These are phyloP conservation scores for Aythya baeri DNA, from an alignment of 2,113 vertebrate species.

Conservation along the genomic window DNA sequence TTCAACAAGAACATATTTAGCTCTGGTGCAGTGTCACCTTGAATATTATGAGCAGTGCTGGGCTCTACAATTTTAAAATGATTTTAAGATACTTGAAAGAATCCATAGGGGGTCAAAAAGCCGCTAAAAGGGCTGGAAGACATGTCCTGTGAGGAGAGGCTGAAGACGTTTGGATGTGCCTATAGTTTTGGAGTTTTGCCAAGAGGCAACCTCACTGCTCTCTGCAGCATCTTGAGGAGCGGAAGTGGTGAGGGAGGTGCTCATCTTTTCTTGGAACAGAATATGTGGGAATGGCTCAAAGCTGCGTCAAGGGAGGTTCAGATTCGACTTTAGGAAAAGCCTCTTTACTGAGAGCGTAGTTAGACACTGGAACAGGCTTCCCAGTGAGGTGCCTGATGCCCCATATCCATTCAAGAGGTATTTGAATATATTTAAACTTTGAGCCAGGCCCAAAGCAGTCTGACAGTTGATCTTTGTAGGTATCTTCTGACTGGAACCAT, in stretches of 20 bases:
- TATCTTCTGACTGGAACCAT: neutral
- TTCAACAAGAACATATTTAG: neutral
- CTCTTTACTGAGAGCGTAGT: neutral
- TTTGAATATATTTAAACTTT: neutral
- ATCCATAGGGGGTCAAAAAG: neutral
- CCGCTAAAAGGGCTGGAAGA: neutral
- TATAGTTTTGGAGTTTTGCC: no score
- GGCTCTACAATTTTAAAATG: neutral
- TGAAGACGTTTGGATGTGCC: neutral
- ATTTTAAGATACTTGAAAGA: neutral
- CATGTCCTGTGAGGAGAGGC: neutral
- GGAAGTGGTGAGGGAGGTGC: neutral
- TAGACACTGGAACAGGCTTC: neutral
- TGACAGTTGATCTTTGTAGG: neutral
- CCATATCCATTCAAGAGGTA: neutral
- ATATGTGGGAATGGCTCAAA: no score
- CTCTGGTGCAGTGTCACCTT: neutral
- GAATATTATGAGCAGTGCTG: neutral
- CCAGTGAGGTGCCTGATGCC: neutral
- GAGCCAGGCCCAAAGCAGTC: neutral
- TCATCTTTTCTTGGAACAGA: no score
- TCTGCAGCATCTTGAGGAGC: neutral
- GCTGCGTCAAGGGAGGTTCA: neutral
- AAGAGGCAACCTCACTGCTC: neutral
- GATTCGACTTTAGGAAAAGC: neutral